Conservation (phyloP, 2,113 vertebrate species). For the Daphoenositta chrysoptera region DNA sequence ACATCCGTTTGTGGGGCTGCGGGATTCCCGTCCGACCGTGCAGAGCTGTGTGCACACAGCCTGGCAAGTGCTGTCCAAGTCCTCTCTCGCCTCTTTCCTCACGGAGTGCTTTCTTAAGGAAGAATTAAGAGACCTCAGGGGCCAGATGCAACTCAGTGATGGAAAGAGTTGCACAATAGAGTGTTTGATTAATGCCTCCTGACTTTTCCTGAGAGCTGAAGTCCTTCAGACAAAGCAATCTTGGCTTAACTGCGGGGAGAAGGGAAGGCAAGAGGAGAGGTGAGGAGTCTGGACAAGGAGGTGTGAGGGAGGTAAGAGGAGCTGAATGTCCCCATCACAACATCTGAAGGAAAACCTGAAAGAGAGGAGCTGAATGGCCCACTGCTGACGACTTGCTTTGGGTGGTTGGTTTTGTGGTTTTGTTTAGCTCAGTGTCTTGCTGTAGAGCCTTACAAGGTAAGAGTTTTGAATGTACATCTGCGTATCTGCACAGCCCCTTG, state of each 20-base stretch:
- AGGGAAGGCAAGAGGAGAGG: not conserved
- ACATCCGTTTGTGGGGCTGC: not conserved
- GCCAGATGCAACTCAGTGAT: not conserved
- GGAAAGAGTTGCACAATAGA: not conserved
- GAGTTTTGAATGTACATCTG: not conserved
- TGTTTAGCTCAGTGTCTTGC: not conserved
- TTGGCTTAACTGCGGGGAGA: not conserved
- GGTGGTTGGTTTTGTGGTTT: not conserved
- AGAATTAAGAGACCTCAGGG: not conserved
- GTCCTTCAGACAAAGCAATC: not conserved
- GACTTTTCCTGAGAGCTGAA: not conserved
- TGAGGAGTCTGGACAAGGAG: not conserved
- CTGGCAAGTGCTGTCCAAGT: not conserved
- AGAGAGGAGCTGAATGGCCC: not conserved
- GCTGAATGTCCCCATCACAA: not conserved
- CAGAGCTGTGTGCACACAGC: not conserved
- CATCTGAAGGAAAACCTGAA: not conserved
- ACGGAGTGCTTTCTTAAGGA: not conserved
- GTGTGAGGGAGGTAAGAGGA: not conserved
- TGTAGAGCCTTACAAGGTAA: not conserved
- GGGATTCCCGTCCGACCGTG: not conserved
- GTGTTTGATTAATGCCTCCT: not conserved
- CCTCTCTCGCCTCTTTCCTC: not conserved
- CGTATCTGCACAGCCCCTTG: accelerated
- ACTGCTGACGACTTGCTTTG: not conserved